phyloP scores from a whole-genome alignment of 64 coral and sea anemone species.

The Montipora foliosa region DNA sequence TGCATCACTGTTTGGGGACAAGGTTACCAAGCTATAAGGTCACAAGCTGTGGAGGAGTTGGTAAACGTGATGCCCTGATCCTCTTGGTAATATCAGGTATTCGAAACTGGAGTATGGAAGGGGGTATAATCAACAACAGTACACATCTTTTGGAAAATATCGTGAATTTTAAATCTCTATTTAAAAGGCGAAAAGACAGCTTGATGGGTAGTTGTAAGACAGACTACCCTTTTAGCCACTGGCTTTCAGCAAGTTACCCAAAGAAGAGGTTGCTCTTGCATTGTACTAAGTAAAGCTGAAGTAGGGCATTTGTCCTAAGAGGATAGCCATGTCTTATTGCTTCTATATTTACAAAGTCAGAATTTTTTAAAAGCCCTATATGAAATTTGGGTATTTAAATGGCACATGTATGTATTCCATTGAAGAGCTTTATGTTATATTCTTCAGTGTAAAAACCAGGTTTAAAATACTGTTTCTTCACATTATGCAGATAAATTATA shows the following conservation, averaged over 20 bases:
- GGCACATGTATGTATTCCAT: background rate
- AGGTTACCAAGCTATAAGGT: slow-evolving; percentile 71
- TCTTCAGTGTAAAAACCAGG: too few species aligned
- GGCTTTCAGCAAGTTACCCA: background rate
- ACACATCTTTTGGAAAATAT: too few species aligned
- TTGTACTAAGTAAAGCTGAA: background rate
- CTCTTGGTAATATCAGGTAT: background rate
- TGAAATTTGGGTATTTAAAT: background rate
- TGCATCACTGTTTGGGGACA: slow-evolving; percentile 72
- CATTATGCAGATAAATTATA: too few species aligned
- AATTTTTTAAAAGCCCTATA: background rate
- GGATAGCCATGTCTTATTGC: background rate
- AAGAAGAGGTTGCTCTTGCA: background rate
- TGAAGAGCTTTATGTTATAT: background rate
- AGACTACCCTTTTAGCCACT: too few species aligned
- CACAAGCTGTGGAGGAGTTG: background rate
- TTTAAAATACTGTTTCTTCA: too few species aligned
- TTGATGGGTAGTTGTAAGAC: too few species aligned
- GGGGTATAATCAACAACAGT: too few species aligned
- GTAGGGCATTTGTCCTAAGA: background rate
- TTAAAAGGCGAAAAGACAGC: too few species aligned
- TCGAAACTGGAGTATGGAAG: background rate
- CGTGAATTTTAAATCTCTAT: too few species aligned
- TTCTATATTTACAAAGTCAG: background rate
- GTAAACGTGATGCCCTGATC: background rate